Evolutionary conservation across 2,797 vertebrate species (phyloP), one percentile per base, ranked within the genome.

Genomic region (Coregonus sp.): DNA sequence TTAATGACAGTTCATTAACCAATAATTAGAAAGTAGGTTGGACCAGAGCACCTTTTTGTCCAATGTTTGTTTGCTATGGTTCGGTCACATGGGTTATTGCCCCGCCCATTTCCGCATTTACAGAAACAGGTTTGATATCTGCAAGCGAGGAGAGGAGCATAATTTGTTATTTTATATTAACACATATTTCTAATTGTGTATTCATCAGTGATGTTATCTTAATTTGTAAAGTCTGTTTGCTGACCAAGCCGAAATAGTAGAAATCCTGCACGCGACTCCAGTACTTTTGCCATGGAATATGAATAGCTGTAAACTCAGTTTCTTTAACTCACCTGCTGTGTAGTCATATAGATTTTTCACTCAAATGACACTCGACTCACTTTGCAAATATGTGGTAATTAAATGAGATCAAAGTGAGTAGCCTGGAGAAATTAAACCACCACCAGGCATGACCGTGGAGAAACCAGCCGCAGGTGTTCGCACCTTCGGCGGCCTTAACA

Each of bases 11-110:
- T 35, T 29, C 0, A 4, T 40, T 40, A 31, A 50, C 92, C 70
- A 92, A 93, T 92, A 67, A 85, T 1, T 9, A 79, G 40, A 50
- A 31, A 78, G 59, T 0, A 72, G 74, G 4, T 29, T n/a, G 5
- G 47, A 0, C 15, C 0, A 14, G 11, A 1, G 2, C 7, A 1
- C 35, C 47, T 1, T 25, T 52, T 65, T 1, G 73, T 20, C 88
- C 89, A 92, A 88, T 92, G 72, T 20, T 73, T 66, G 54, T 18
- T 85, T 79, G 3, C 47, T 3, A 4, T 50, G 4, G 0, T 72
- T 47, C 0, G 0, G 40, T 47, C 9, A 47, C 40, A 47, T 47
- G 4, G 56, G 6, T 59, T 59, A n/a, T 18, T 16, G 18, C 2
- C 25, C 83, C 83, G 75, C 86, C 81, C 7, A 0, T 0, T 56